These are phyloP conservation scores for Alethe castanea DNA, from an alignment of 2,113 vertebrate genomes.

Conservation along the genomic window DNA sequence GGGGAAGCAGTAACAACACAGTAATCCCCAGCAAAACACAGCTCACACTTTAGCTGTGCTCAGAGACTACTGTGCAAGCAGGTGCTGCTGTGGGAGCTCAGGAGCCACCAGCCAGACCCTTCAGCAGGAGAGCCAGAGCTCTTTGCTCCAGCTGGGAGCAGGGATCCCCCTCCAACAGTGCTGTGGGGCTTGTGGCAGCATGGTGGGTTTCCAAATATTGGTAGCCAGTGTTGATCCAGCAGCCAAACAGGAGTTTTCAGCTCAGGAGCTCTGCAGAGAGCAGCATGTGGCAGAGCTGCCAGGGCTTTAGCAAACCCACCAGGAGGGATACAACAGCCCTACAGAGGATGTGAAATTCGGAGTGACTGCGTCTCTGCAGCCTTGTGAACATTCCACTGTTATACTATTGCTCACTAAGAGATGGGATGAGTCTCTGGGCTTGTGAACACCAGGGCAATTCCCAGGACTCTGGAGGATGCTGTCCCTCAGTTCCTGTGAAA, in stretches of 20 bases:
- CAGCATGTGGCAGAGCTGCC: background rate
- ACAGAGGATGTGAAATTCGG: background rate
- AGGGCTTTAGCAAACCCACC: background rate
- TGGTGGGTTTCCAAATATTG: background rate
- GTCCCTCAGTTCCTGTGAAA: too few relatives aligned
- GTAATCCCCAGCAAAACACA: conserved; percentile 18
- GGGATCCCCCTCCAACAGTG: background rate
- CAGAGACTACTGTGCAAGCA: background rate
- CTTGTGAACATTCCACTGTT: background rate
- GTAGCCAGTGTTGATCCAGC: fast-evolving
- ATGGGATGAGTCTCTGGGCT: background rate
- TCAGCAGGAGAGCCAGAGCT: background rate
- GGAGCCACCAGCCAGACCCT: background rate
- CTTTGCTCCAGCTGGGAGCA: background rate
- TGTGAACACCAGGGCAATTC: background rate
- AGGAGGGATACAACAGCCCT: background rate
- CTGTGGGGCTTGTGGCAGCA: background rate
- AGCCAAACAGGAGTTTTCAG: background rate
- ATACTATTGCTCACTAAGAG: fast-evolving
- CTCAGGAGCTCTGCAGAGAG: background rate
- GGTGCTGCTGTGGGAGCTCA: background rate
- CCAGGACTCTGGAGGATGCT: background rate
- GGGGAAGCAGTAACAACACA: background rate
- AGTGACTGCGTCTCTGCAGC: background rate
- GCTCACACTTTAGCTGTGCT: background rate